Conservation (phyloP, 2,797 vertebrate species). For the Danio choprae region DNA sequence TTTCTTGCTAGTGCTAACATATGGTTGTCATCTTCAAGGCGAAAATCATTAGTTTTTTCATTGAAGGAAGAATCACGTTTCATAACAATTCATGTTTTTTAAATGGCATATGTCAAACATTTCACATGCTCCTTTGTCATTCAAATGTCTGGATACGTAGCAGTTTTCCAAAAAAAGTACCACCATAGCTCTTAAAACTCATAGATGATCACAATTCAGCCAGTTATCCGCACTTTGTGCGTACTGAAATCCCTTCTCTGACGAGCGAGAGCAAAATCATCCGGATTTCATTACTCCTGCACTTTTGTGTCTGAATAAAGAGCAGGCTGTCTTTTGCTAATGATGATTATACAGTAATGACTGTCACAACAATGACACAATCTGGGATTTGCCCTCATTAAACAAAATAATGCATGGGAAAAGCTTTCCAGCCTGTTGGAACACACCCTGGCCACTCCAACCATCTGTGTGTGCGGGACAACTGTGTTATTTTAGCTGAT, state of each 20-base stretch:
- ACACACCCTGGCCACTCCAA: slow-evolving; percentile 2
- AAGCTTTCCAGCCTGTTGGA: slow-evolving; percentile 32
- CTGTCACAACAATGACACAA: slow-evolving; percentile 31
- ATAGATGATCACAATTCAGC: slow-evolving; percentile 28
- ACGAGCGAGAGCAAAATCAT: slow-evolving; percentile 50
- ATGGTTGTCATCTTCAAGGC: background rate
- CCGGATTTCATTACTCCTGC: slow-evolving; percentile 53
- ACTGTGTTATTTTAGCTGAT: slow-evolving; percentile 52
- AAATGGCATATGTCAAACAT: slow-evolving; percentile 6
- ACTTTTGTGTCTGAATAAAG: slow-evolving; percentile 35
- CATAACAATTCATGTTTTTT: background rate
- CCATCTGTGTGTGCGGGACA: slow-evolving; percentile 8
- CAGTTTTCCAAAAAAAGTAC: slow-evolving; percentile 10
- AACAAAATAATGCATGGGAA: slow-evolving; percentile 23
- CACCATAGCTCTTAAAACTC: slow-evolving; percentile 14
- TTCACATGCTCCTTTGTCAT: background rate
- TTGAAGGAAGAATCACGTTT: background rate
- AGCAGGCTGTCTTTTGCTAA: slow-evolving; percentile 23
- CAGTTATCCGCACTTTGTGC: slow-evolving; percentile 21
- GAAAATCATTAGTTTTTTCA: background rate
- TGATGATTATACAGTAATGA: slow-evolving; percentile 49
- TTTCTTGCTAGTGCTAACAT: background rate
- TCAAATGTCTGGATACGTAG: slow-evolving; percentile 8
- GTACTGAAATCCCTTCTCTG: slow-evolving; percentile 49
- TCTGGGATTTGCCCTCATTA: slow-evolving; percentile 14